Percentiles rank a stretch among this genome's conserved stretches.
Conservation (phyloP, 2,888 invertebrate species). For the Andricus curvator region DNA sequence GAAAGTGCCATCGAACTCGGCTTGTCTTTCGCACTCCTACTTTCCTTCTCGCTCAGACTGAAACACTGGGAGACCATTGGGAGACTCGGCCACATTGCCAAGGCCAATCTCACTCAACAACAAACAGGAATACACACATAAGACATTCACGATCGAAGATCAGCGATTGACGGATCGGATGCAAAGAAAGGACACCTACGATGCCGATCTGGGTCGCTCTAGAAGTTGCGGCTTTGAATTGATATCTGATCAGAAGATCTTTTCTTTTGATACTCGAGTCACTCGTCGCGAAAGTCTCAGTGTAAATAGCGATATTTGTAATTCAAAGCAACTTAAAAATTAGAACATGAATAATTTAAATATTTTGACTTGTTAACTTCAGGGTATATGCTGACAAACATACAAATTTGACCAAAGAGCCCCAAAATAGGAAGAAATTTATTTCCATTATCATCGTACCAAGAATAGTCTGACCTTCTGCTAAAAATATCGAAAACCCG, state of each 20-base stretch:
- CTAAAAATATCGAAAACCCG: constrained; percentile 36
- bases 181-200: constrained; percentile 15
- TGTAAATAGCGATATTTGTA: background rate
- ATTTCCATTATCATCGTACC: background rate
- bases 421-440: background rate
- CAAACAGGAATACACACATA: constrained; percentile 37
- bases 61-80: constrained; percentile 55
- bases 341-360: background rate
- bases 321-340: background rate
- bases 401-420: background rate
- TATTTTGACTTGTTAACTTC: background rate
- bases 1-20: constrained; percentile 74
- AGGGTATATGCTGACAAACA: too few relatives aligned
- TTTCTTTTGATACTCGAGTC: background rate
- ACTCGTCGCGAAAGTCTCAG: constrained; percentile 6
- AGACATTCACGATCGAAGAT: constrained; percentile 54
- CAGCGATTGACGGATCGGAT: constrained; percentile 16
- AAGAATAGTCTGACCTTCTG: background rate
- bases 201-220: constrained; percentile 19
- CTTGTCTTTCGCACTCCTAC: constrained; percentile 55
- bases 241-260: constrained; percentile 4
- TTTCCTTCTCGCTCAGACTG: constrained; percentile 60
- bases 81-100: constrained; percentile 69
- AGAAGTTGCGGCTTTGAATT: background rate
- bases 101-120: constrained; percentile 64